Percentiles rank a stretch among this genome's conserved stretches.
phyloP scores from a whole-genome alignment of 2,113 vertebrate genomes.

The Sinocyclocheilus rhinocerous region DNA sequence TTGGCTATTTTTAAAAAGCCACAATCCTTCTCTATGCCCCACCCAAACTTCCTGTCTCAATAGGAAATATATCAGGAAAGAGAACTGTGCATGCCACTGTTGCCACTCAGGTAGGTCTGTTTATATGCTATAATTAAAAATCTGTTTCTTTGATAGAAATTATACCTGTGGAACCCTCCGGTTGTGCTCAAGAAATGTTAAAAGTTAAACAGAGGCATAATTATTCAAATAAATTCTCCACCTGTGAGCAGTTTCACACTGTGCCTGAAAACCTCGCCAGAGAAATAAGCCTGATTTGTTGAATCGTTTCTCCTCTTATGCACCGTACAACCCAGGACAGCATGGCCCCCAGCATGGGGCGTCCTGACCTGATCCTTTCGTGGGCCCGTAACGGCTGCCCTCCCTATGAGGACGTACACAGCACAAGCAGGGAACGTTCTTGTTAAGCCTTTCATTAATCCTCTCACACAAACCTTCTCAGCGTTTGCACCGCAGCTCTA shows the following conservation, averaged over 20 bases:
- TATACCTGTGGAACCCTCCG: neutral
- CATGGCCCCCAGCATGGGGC: slow-evolving; percentile 35
- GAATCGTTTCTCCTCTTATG: neutral
- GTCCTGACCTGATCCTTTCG: slow-evolving; percentile 32
- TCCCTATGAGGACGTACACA: slow-evolving; percentile 17
- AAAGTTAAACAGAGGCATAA: neutral
- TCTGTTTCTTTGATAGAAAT: neutral
- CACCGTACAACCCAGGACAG: neutral
- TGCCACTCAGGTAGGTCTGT: neutral
- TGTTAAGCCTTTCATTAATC: slow-evolving; percentile 41
- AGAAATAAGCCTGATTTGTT: slow-evolving; percentile 23
- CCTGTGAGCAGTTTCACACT: neutral
- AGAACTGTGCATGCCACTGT: neutral
- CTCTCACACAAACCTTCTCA: slow-evolving; percentile 33
- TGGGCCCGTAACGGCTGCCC: neutral
- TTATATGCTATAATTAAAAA: neutral
- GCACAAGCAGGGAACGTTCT: slow-evolving; percentile 15
- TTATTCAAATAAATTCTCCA: neutral
- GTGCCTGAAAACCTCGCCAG: neutral
- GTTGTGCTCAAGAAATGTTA: neutral
- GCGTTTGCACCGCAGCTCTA: neutral
- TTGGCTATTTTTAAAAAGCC: neutral
- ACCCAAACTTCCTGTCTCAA: neutral
- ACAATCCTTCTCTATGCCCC: neutral
- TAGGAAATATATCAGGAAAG: neutral